Percentiles rank a stretch among this genome's conserved stretches.
These are phyloP conservation scores for Medauroidea extradentata DNA, from an alignment of 1,140 invertebrate genomes.

Conservation along the genomic window DNA sequence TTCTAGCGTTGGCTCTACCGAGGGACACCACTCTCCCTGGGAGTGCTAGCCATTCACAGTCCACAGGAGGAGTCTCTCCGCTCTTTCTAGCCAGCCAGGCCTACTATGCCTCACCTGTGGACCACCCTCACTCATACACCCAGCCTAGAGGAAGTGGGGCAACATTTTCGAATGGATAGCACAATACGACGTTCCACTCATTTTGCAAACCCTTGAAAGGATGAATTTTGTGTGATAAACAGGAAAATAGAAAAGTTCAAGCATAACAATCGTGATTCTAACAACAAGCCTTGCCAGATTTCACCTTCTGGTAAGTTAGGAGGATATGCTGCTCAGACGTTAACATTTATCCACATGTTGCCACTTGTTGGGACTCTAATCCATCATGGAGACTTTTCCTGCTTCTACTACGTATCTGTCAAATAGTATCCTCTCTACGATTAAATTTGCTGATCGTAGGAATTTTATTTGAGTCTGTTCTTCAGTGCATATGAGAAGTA, in stretches of 20 bases:
- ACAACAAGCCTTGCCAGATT: too few relatives aligned
- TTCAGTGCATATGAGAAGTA: neutral
- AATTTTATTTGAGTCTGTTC: neutral
- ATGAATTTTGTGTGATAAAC: neutral
- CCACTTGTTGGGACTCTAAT: neutral
- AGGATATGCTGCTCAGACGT: slow-evolving; percentile 2
- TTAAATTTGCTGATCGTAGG: neutral
- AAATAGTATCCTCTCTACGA: neutral
- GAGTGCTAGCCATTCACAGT: too few relatives aligned
- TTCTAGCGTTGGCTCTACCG: too few relatives aligned
- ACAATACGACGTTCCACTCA: neutral
- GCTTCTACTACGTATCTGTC: neutral
- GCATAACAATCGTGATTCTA: neutral
- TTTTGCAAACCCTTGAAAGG: neutral
- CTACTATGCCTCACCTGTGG: too few relatives aligned
- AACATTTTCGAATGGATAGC: neutral
- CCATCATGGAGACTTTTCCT: neutral
- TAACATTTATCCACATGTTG: neutral
- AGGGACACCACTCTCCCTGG: too few relatives aligned
- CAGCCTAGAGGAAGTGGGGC: too few relatives aligned
- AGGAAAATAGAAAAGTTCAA: neutral
- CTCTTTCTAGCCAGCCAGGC: too few relatives aligned
- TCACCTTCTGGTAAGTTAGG: too few relatives aligned
- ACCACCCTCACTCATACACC: too few relatives aligned
- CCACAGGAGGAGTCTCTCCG: too few relatives aligned